Base-by-base conservation (phyloP, 2,797 vertebrate species). In the Tauraco hartlaubi region DNA sequence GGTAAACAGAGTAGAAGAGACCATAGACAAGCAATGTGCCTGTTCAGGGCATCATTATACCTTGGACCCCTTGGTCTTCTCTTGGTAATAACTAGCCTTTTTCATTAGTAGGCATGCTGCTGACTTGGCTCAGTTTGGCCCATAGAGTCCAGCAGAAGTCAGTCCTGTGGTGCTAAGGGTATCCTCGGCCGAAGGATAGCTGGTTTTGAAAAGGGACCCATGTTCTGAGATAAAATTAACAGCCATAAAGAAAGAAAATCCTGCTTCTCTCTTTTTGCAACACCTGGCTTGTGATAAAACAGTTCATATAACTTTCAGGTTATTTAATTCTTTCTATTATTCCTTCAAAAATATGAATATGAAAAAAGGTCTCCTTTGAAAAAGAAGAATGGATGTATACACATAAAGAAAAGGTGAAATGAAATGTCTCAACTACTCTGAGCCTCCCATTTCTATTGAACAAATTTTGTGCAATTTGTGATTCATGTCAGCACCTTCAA, bases 401-500 rank as follows among this genome's bases (percentile, higher is more conserved):
- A 63, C 51, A 26, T 78, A 64, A 92, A 79, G 64, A 85, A 69
- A 88, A 79, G 37, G 37, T 66, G 43, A 91, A 80, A 92, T 55
- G 59, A 85, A 91, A 77, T 35, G 15, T 67, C 90, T 84, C 69
- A 71, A 37, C 51, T 54, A 46, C 46, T 49, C 71, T 33, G 48
- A 80, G 55, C 51, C 80, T 43, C 64, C n/a, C 64, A 20, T 72
- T 76, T 76, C 88, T 66, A 52, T n/a, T 25, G 82, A 92, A 69
- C 46, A 82, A 69, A 88, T 92, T 85, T 79, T 11, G 33, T 41
- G 46, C 59, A 58, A 64, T 92, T 82, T 85, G 64, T 73, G 83
- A 85, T 88, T 95, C 72, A n/a, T 69, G 76, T 46, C 94, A 85
- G 79, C 43, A 43, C 67, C 82, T 74, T 69, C 26, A 54, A 88